Evolutionary conservation across 2,797 vertebrate species (phyloP).

Genomic region (Acanthis flammea): DNA sequence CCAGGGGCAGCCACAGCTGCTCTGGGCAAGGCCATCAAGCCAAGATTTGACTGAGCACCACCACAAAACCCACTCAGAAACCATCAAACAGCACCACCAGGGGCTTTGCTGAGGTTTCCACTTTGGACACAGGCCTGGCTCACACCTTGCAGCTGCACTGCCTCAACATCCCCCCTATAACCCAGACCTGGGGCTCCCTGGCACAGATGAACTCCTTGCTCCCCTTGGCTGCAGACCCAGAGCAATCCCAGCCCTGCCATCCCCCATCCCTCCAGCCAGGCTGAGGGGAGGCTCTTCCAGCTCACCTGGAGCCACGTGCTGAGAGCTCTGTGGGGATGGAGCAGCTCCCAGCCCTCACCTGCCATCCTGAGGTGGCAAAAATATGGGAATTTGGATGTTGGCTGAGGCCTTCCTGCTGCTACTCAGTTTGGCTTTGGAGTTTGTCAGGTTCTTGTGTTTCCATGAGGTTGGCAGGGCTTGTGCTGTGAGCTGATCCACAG

Average conservation of each 20-base stretch:
- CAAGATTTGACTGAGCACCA: background rate
- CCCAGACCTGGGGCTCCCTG: background rate
- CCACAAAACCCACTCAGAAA: background rate
- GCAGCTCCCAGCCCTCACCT: background rate
- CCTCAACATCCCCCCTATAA: background rate
- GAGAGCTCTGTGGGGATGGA: background rate
- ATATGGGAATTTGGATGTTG: background rate
- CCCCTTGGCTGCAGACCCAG: background rate
- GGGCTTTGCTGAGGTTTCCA: background rate
- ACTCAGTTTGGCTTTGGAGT: background rate
- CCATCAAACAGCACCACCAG: background rate
- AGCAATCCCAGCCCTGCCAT: background rate
- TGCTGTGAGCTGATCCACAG: background rate
- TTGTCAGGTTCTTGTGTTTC: background rate
- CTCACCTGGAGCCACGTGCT: accelerated
- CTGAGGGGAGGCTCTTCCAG: background rate
- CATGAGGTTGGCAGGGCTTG: background rate
- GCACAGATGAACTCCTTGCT: background rate
- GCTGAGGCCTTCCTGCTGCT: background rate
- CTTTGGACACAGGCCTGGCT: background rate
- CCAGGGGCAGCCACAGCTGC: background rate
- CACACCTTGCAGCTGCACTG: background rate
- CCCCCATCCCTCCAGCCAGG: background rate
- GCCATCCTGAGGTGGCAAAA: background rate
- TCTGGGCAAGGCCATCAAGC: background rate